phyloP scores from a whole-genome alignment of 1,140 invertebrate genomes.

The Aphelenchoides fujianensis region DNA sequence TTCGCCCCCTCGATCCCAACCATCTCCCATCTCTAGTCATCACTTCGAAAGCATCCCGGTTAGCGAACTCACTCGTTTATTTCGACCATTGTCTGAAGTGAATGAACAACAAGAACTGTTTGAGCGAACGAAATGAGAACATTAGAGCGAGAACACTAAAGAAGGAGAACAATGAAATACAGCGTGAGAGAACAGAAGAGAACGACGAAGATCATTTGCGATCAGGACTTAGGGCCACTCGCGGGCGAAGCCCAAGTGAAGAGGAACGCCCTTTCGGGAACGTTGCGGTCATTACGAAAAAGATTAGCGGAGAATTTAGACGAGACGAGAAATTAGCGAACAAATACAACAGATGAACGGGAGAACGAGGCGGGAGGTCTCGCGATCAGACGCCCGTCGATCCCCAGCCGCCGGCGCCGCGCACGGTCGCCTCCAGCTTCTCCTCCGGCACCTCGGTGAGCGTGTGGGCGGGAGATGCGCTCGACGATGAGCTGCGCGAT shows the following conservation, averaged over 20 bases:
- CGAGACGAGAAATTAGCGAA: slow-evolving; percentile 14
- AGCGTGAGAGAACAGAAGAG: background rate
- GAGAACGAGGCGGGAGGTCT: background rate
- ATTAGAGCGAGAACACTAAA: background rate
- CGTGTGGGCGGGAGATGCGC: slow-evolving; percentile 72
- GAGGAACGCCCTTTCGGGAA: too few relatives aligned
- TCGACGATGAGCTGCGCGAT: slow-evolving; percentile 96
- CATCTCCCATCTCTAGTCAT: too few relatives aligned
- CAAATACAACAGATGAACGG: slow-evolving; percentile 1
- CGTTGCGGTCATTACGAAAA: too few relatives aligned
- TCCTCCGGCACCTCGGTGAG: slow-evolving; percentile 72
- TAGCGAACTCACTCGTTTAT: background rate
- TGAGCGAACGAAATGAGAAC: too few relatives aligned
- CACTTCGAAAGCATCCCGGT: background rate
- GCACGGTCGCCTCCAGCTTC: slow-evolving; percentile 36
- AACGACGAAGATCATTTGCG: too few relatives aligned
- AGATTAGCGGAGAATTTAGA: too few relatives aligned
- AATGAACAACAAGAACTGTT: too few relatives aligned
- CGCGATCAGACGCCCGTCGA: slow-evolving; percentile 46
- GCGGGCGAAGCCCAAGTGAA: too few relatives aligned
- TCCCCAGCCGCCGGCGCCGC: slow-evolving; percentile 51
- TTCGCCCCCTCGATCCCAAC: too few relatives aligned
- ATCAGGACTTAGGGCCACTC: too few relatives aligned
- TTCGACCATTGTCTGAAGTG: too few relatives aligned
- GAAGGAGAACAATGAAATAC: background rate